Evolutionary conservation across 2,113 vertebrate species (phyloP), one percentile per base, ranked within the genome.

Genomic region (Proteles cristata): DNA sequence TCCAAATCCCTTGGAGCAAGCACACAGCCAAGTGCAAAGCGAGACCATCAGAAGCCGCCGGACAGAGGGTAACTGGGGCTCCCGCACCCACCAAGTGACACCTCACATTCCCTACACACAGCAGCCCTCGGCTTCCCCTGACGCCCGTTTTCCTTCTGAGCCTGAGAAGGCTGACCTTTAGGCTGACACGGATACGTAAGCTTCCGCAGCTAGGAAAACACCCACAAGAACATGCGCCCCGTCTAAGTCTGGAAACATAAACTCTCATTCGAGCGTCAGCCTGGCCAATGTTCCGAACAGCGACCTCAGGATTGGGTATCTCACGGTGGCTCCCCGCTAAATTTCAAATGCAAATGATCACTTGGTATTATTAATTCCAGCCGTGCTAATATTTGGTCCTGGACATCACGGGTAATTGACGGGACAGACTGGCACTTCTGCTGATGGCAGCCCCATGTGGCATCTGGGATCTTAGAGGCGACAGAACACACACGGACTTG

Each of bases 1-100:
- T 53, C 25, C 58, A 66, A 8, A 21, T 28, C 19, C 9, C 71
- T 39, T 3, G 4, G 19, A 31, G 58, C n/a, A 61, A n/a, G 25
- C 6, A 2, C 45, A 9, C 0, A 1, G n/a, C 35, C 76, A 19
- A n/a, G 65, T 63, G 28, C 33, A 1, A 45, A 15, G n/a, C 35
- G 5, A 50, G 68, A 15, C 31, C 31, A 12, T 21, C 7, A 0
- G 28, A 28, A 4, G 25, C 21, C 11, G 15, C 39, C 2, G 3
- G 11, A 0, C 11, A 0, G 25, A 35, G 6, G 4, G 2, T 11
- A 1, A 5, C 4, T 1, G 0, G 2, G 0, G 0, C 17, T 17
- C 19, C 55, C 6, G 26, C 15, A 4, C 5, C 31, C 35, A 0
- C 39, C 9, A 19, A 33, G 4, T 11, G 33, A 25, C 0, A 2